phyloP scores from a whole-genome alignment of 2,888 invertebrate genomes.

The Ametastegia equiseti region DNA sequence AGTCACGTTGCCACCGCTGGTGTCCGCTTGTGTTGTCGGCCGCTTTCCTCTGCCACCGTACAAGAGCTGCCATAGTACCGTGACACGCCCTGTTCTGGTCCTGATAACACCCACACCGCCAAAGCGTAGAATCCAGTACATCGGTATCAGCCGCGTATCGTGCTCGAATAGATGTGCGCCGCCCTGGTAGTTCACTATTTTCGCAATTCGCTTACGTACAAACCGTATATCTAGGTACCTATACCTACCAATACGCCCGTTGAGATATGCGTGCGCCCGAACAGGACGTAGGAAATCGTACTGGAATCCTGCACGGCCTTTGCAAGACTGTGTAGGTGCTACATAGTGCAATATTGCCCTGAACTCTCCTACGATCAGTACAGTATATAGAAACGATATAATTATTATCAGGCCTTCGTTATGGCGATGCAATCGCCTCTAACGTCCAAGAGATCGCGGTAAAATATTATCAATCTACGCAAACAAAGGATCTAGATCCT shows the following conservation, averaged over 20 bases:
- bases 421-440: slow-evolving; percentile 41
- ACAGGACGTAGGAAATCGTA: slow-evolving; percentile 54
- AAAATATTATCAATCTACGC: slow-evolving; percentile 5
- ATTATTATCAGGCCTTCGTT: slow-evolving; percentile 46
- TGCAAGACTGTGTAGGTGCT: slow-evolving; percentile 30
- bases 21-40: slow-evolving; percentile 50
- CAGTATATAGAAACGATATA: slow-evolving; percentile 28
- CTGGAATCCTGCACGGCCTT: slow-evolving; percentile 45
- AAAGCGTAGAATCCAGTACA: slow-evolving; percentile 64
- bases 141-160: slow-evolving; percentile 49
- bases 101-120: slow-evolving; percentile 75
- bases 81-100: slow-evolving; percentile 75
- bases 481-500: slow-evolving; percentile 40
- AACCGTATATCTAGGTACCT: too few relatives aligned
- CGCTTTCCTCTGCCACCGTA: slow-evolving; percentile 51
- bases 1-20: slow-evolving; percentile 65
- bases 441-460: neutral
- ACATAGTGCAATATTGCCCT: slow-evolving; percentile 36
- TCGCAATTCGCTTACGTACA: slow-evolving; percentile 57
- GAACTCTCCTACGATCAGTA: slow-evolving; percentile 38
- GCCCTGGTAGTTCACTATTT: slow-evolving; percentile 62
- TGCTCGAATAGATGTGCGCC: slow-evolving; percentile 73
- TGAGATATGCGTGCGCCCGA: slow-evolving; percentile 39
- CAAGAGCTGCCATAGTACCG: slow-evolving; percentile 64
- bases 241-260: slow-evolving; percentile 49